Conservation (phyloP, 2,797 vertebrate genomes). For the Myotis planiceps region DNA sequence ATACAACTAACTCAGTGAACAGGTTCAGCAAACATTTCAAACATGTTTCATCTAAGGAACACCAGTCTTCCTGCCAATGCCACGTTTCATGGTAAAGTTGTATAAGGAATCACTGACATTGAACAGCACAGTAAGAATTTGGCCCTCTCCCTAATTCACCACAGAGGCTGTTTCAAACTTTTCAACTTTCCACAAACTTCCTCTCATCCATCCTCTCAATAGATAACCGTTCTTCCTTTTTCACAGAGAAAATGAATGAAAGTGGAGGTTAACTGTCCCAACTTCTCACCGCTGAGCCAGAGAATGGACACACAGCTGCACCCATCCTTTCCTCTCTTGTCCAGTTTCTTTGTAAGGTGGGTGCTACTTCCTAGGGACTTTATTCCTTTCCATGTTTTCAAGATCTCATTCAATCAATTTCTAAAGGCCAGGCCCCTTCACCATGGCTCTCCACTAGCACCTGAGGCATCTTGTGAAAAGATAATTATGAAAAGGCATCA, state of each 20-base stretch:
- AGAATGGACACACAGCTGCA: accelerated
- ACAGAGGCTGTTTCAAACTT: background rate
- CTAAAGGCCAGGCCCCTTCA: background rate
- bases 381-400: background rate
- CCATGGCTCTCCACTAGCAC: background rate
- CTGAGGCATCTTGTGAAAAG: background rate
- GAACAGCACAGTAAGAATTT: background rate
- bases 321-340: background rate
- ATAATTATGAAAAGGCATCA: background rate
- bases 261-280: background rate
- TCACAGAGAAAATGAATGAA: background rate
- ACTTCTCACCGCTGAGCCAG: background rate
- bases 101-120: background rate
- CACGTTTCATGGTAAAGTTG: background rate
- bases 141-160: background rate
- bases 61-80: background rate
- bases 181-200: background rate
- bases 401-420: background rate
- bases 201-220: background rate
- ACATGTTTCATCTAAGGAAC: background rate
- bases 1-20: background rate
- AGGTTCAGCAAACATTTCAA: background rate
- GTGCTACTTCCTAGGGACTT: background rate
- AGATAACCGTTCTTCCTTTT: background rate
- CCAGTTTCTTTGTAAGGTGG: background rate